These are phyloP conservation scores for Bambusicola thoracicus DNA, from an alignment of 2,113 vertebrate species.

Conservation along the genomic window DNA sequence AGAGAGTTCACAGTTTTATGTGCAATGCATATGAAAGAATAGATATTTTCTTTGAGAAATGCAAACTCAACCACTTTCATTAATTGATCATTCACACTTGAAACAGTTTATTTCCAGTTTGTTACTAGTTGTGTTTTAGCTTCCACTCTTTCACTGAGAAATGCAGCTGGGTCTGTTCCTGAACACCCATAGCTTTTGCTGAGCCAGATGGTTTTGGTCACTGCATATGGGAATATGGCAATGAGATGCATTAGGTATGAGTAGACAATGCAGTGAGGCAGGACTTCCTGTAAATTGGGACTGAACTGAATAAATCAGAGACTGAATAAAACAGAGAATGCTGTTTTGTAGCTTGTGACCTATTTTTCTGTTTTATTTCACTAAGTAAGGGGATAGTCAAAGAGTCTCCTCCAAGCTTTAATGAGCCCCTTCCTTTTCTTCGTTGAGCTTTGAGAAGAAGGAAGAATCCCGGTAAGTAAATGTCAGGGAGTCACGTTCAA, in stretches of 20 bases:
- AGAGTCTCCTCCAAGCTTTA: slow-evolving; percentile 55
- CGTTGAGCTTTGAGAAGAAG: background rate
- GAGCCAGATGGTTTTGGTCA: background rate
- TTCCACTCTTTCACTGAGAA: background rate
- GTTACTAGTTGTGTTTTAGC: background rate
- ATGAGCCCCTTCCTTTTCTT: slow-evolving; percentile 41
- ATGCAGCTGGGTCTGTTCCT: background rate
- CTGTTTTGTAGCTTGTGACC: slow-evolving; percentile 17
- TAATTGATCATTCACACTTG: background rate
- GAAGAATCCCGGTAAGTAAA: slow-evolving; percentile 11
- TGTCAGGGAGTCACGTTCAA: background rate
- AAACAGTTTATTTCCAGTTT: slow-evolving; percentile 1
- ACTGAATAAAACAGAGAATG: slow-evolving; percentile 45
- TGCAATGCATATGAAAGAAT: background rate
- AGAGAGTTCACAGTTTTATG: background rate
- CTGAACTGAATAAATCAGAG: slow-evolving; percentile 37
- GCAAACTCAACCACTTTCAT: background rate
- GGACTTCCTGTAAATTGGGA: slow-evolving; percentile 20
- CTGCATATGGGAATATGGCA: background rate
- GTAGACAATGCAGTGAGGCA: background rate
- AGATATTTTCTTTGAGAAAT: background rate
- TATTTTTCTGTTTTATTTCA: slow-evolving; percentile 55
- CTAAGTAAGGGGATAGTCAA: background rate
- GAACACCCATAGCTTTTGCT: background rate
- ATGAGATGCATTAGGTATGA: background rate